Evolutionary conservation across 2,113 vertebrate genomes (phyloP).

Genomic region (Anthoscopus minutus): DNA sequence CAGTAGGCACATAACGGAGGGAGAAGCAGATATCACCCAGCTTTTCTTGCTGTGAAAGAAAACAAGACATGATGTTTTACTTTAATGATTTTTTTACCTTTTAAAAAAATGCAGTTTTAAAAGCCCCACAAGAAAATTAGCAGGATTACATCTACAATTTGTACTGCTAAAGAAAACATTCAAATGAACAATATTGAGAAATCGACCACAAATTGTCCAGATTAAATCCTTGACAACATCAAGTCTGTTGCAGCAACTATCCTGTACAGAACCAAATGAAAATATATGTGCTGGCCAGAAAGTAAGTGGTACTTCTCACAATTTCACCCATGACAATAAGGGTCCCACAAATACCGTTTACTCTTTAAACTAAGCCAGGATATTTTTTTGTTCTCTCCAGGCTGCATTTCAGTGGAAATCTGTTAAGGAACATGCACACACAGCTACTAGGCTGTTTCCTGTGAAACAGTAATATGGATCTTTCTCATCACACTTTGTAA

Average conservation of each 20-base stretch:
- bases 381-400: background rate
- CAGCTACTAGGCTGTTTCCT: background rate
- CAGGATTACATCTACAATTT: background rate
- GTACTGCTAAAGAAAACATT: background rate
- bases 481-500: background rate
- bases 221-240: background rate
- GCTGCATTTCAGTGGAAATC: background rate
- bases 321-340: background rate
- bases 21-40: constrained; percentile 98
- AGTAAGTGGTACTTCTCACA: background rate
- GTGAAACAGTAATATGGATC: background rate
- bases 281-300: background rate
- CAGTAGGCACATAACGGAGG: constrained; percentile 95
- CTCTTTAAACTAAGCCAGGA: background rate
- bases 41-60: constrained; percentile 91
- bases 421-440: background rate
- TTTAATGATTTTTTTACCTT: background rate
- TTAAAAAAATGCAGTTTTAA: background rate
- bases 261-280: background rate
- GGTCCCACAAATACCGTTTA: background rate
- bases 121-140: background rate
- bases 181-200: background rate
- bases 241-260: background rate
- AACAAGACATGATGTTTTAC: background rate
- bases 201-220: background rate